These are phyloP conservation scores for Pandemis cinnamomeana DNA, from an alignment of 2,888 invertebrate species.

Conservation along the genomic window DNA sequence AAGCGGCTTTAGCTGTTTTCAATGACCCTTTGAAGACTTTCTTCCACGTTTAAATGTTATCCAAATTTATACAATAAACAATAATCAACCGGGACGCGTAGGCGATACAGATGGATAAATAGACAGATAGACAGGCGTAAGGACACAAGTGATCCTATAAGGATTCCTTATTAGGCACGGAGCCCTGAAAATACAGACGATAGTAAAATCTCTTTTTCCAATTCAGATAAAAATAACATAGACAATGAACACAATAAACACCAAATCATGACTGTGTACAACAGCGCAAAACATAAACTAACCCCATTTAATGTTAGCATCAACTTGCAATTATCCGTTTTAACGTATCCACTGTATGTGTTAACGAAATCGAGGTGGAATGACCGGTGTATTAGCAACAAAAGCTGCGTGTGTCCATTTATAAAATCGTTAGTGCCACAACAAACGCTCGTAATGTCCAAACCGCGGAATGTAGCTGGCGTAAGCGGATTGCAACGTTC, in stretches of 20 bases:
- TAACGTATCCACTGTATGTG: not conserved
- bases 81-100: no score
- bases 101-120: no score
- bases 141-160: no score
- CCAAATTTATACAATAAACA: no score
- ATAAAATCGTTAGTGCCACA: constrained; percentile 61
- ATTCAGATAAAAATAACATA: not conserved
- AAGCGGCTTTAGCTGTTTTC: no score
- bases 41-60: no score
- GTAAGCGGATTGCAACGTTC: constrained; percentile 57
- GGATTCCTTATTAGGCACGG: no score
- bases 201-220: no score
- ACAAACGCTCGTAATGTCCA: constrained; percentile 61
- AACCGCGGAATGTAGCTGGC: constrained; percentile 57
- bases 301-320: not conserved
- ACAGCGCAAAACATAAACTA: not conserved
- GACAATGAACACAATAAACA: not conserved
- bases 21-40: no score
- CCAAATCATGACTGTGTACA: not conserved
- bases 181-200: no score
- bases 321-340: constrained; percentile 7
- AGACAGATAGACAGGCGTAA: no score
- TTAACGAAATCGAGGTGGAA: constrained; percentile 37
- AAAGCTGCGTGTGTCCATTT: constrained; percentile 49
- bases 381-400: constrained; percentile 51